These are phyloP conservation scores for Bos javanicus DNA, from an alignment of 2,113 vertebrate genomes.

Conservation along the genomic window DNA sequence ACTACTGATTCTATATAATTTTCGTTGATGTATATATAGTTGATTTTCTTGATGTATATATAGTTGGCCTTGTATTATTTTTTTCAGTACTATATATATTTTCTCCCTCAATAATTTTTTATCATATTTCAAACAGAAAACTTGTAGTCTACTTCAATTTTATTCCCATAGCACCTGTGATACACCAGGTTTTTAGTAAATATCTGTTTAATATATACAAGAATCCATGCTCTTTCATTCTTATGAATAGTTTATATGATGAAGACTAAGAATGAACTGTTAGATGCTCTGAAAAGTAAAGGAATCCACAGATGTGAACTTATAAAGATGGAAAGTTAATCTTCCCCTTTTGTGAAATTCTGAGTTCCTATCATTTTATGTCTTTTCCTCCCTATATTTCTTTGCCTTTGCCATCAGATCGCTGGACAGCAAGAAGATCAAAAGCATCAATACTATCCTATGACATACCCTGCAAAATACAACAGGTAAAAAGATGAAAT, in stretches of 20 bases:
- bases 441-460: constrained; percentile 28
- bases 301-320: neutral
- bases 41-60: neutral
- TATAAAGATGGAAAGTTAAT: neutral
- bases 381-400: neutral
- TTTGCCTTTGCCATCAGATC: neutral
- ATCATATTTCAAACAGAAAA: neutral
- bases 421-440: neutral
- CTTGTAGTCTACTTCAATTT: neutral
- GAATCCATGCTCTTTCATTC: neutral
- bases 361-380: neutral
- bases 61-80: neutral
- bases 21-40: neutral
- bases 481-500: constrained; percentile 3
- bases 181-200: neutral
- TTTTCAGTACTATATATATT: neutral
- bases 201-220: neutral
- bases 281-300: neutral
- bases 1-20: neutral
- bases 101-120: neutral
- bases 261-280: neutral
- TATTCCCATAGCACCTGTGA: neutral
- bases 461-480: neutral
- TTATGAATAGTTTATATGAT: neutral
- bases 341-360: neutral